Evolutionary conservation across 30 jellyfish, hydroid and myxozoan species (phyloP), one percentile per base, ranked within the genome.

Genomic region (Aurelia coerulea): DNA sequence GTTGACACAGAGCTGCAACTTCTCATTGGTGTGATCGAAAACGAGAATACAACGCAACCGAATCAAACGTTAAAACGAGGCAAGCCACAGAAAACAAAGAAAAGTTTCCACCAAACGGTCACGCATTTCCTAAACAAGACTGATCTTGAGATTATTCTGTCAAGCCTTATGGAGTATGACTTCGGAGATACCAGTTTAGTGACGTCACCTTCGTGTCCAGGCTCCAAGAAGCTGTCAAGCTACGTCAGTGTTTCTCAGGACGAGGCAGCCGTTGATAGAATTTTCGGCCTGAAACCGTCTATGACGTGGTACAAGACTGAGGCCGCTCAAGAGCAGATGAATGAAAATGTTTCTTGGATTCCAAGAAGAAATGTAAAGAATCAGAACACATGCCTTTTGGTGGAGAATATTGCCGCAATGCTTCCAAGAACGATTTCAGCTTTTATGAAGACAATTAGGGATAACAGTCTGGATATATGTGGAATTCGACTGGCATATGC

Each of bases 1-100:
- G 81, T 89, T 49, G 97, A 89, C 51, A 19, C 81, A n/a, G 94
- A 89, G 59, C 90, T 89, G 53, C 78, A 53, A 11, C 84, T 89
- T 17, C 56, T 80, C 50, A 72, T 89, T 50, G 93, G 97, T 54
- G 74, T 81, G 13, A 52, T 51, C 11, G 97, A 89, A 50, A 80
- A 89, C 84, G 93, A 81, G 76, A 59, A 49, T 39, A 62, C 70
- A 5, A 35, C 46, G 13, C 78, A 66, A 42, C 54, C 74, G 34
- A 29, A 66, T n/a, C 73, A 17, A 13, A 6, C 35, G 41, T 9
- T 50, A 13, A 80, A 67, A 46, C 88, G 97, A 81, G 88, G 93
- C 84, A 89, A 89, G 81, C 83, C 78, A 33, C 74, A 33, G 23
- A 80, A 79, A 80, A 52, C 67, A 10, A 77, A 70, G 53, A 81